Percentiles rank a stretch among this genome's conserved stretches.
Conservation (phyloP, 1,140 invertebrate genomes). For the Platorchestia sp. region DNA sequence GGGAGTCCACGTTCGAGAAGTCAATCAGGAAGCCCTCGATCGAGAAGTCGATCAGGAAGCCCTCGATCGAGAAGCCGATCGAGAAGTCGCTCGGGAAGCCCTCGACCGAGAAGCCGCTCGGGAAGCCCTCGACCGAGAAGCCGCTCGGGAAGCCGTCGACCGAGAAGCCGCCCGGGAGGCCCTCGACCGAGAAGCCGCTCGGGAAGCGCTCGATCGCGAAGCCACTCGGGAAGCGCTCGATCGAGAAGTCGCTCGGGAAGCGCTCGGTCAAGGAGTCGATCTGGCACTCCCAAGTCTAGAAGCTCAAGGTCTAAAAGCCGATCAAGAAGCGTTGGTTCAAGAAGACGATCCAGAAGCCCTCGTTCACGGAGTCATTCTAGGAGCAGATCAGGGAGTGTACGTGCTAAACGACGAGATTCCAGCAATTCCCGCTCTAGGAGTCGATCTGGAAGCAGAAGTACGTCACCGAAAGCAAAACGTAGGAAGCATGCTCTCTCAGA, state of each 20-base stretch:
- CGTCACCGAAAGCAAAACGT: background rate
- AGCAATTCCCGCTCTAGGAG: background rate
- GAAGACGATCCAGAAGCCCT: background rate
- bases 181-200: background rate
- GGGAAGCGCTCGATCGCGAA: background rate
- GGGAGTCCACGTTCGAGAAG: background rate
- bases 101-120: constrained; percentile 4
- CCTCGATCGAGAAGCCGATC: background rate
- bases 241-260: background rate
- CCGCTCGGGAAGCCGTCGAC: background rate
- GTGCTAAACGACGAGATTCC: background rate
- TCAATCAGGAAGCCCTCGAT: background rate
- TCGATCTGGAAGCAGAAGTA: background rate
- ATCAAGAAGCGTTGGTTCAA: background rate
- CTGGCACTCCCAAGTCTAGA: too few species aligned
- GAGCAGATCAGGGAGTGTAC: background rate
- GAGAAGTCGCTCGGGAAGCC: constrained; percentile 12
- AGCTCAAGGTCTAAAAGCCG: background rate
- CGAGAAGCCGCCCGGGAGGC: background rate
- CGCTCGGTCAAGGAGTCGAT: constrained; percentile 3
- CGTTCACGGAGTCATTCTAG: background rate
- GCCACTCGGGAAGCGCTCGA: background rate
- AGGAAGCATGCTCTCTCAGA: constrained; percentile 52
- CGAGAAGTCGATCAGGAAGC: constrained; percentile 30
- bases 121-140: constrained; percentile 15